Percentiles rank a stretch among this genome's conserved stretches.
Conservation (phyloP, 2,888 invertebrate species). For the Invenusta paracnida region DNA sequence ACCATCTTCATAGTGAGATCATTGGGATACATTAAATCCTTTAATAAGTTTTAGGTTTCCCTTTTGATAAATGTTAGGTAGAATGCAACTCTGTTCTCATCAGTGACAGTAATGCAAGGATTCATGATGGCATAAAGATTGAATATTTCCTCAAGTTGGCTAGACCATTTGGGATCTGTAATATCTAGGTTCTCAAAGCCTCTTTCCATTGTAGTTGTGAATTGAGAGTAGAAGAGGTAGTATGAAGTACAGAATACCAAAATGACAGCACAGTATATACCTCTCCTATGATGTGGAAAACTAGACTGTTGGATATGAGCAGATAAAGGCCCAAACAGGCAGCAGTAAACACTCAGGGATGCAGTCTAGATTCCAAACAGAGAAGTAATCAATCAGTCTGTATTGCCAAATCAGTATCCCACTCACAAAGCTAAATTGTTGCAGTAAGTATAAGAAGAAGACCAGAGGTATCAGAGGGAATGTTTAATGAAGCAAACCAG, state of each 20-base stretch:
- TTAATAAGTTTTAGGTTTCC: background rate
- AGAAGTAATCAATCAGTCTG: background rate
- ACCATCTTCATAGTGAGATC: background rate
- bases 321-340: background rate
- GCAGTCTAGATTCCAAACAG: background rate
- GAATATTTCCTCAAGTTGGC: background rate
- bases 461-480: too few relatives aligned
- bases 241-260: background rate
- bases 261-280: background rate
- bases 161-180: background rate
- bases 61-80: background rate
- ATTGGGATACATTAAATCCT: background rate
- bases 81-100: background rate
- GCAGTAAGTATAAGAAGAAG: too few relatives aligned
- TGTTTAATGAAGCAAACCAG: too few relatives aligned
- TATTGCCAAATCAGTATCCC: background rate
- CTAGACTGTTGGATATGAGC: background rate
- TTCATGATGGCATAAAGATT: background rate
- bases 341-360: background rate
- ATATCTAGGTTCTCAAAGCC: background rate
- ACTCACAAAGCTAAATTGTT: too few relatives aligned
- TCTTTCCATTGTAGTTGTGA: background rate
- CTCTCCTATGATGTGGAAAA: background rate
- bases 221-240: too few relatives aligned
- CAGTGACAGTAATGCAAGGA: background rate